A percentile compares a stretch with the other conserved stretches of the same genome.
Evolutionary conservation across 2,888 invertebrate species (phyloP).

Genomic region (Laspeyria flexula): DNA sequence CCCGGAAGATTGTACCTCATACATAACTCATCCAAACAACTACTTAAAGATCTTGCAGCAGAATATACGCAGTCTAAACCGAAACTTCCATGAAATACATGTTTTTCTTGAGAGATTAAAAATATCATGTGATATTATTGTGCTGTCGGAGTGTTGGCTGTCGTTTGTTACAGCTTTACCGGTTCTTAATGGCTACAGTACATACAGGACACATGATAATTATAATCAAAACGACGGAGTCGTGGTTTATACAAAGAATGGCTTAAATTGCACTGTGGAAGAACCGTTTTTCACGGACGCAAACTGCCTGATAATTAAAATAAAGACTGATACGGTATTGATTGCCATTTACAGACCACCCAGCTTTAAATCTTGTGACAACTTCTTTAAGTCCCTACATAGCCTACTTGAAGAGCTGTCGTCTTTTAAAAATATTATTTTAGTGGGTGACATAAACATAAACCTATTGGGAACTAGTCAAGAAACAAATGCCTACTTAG

Average conservation of each 20-base stretch:
- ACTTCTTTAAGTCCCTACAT: neutral
- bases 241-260: neutral
- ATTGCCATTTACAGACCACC: conserved; percentile 5
- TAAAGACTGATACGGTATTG: neutral
- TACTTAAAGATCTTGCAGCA: neutral
- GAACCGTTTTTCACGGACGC: neutral
- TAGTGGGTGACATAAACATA: conserved; percentile 8
- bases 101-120: neutral
- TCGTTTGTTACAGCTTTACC: neutral
- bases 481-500: neutral
- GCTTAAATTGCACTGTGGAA: neutral
- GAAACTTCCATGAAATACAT: neutral
- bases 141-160: neutral
- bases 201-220: neutral
- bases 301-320: conserved; percentile 2
- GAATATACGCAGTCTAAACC: neutral
- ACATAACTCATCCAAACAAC: neutral
- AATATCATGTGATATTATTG: neutral
- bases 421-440: neutral
- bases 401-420: neutral
- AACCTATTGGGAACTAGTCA: neutral
- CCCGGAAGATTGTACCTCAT: neutral
- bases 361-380: neutral
- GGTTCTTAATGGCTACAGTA: conserved; percentile 20
- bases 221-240: conserved; percentile 4